Evolutionary conservation across 2,113 vertebrate species (phyloP), one percentile per base, ranked within the genome.

Genomic region (Dromiciops gliroides): DNA sequence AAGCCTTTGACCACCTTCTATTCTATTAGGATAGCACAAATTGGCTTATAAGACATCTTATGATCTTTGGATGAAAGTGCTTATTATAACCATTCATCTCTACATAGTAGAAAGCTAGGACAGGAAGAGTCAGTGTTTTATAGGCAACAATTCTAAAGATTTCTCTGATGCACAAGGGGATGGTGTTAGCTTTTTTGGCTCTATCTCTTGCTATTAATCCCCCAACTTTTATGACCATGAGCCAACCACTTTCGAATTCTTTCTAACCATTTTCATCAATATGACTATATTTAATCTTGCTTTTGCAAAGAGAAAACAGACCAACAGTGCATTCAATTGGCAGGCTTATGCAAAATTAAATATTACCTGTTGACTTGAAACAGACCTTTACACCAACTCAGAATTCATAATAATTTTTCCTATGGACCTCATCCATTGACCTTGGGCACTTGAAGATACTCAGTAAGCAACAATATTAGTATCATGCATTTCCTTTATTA

Each of bases 261-360:
- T 97, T 96, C 95, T 97, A 96, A 92, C 94, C 90, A 94, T 95
- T 97, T 97, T 95, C 94, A 96, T 98, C 96, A 96, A 95, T 97
- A 96, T 9, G 91, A 67, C 97, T 98, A 97, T 94, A 97, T 97
- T 97, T 97, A 97, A 97, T 97, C 94, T 97, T 97, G 96, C 93
- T 95, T 97, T 95, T 95, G 52, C 95, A 94, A 95, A 95, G 95
- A 94, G 95, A 96, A 97, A 97, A 95, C 88, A 96, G 88, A 96
- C 89, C 93, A 91, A 94, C 14, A 92, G 48, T 96, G 89, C 95
- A 97, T 95, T 92, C 44, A 95, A 95, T 28, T 96, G 95, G 3
- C 89, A 96, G 90, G 89, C 92, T 97, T 96, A 97, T 97, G 94
- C 93, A 97, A 97, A 97, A 97, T 97, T 97, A 97, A 98, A 94